Evolutionary conservation across 2,888 invertebrate species (phyloP).

Genomic region (Syritta pipiens): DNA sequence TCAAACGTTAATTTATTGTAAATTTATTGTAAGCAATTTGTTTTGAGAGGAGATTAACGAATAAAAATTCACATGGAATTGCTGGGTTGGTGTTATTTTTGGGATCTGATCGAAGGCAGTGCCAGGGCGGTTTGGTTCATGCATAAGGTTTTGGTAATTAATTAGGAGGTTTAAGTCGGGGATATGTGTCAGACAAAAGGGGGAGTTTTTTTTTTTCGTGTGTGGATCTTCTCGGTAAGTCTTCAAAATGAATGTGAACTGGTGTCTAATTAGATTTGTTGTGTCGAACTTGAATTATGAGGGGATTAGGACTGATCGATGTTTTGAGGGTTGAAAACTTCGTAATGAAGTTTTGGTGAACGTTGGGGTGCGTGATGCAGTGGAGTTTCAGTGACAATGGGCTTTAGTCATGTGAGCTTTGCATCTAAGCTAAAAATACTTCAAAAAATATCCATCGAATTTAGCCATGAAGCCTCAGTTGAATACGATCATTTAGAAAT

Average conservation of each 20-base stretch:
- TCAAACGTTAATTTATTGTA: slow-evolving; percentile 10
- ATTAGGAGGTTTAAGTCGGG: slow-evolving; percentile 12
- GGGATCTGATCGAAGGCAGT: slow-evolving; percentile 4
- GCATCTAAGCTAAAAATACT: too few relatives aligned
- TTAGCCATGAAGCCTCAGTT: too few relatives aligned
- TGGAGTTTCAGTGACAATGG: too few relatives aligned
- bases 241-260: slow-evolving; percentile 27
- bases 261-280: not conserved
- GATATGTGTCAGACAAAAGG: slow-evolving; percentile 9
- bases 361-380: too few relatives aligned
- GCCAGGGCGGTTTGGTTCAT: not conserved
- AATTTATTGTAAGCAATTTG: slow-evolving; percentile 4
- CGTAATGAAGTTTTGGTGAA: too few relatives aligned
- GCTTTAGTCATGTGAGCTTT: too few relatives aligned
- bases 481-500: too few relatives aligned
- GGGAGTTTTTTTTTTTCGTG: not conserved
- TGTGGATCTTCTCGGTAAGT: slow-evolving; percentile 6
- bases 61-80: not conserved
- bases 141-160: slow-evolving; percentile 23
- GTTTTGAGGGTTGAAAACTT: too few relatives aligned
- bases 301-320: slow-evolving; percentile 25
- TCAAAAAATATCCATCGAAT: too few relatives aligned
- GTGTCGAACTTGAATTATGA: slow-evolving; percentile 11
- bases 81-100: not conserved
- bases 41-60: slow-evolving; percentile 14